Base-by-base conservation (phyloP, 2,888 invertebrate species). In the Leptopilina myrica region DNA sequence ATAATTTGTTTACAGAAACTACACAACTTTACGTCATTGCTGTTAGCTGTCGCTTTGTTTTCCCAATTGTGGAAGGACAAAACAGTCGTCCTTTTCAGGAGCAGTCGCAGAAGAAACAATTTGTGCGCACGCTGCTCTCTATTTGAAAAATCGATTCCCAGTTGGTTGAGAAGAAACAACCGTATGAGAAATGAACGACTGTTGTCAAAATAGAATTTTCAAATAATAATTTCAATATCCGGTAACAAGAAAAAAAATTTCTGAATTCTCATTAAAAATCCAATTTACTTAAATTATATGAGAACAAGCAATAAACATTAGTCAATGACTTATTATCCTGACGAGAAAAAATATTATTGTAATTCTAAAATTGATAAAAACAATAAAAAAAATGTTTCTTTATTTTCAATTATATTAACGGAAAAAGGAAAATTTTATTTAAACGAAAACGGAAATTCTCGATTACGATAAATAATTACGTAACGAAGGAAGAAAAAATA, bases 1-100 rank as follows among this genome's bases (percentile, higher is more conserved):
- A n/a, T 33, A 6, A 9, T 5, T 20, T 33, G 33, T 65, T 66
- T 76, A 69, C 15, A 69, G 75, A 66, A 78, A 79, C 62, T 20
- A 62, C 75, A 53, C 46, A 75, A 64, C 76, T 81, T 80, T 79
- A 82, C 77, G 56, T 5, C 73, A 73, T 56, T 49, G 53, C 53
- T 56, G 53, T 33, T 65, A 64, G 78, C 77, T 76, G 79, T 77
- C 78, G 80, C 80, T 83, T 83, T 81, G 66, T 81, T 76, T 79
- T 81, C 15, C 59, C 43, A 33, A 33, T 33, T 33, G 33, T 43
- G 20, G 77, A 69, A 80, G 64, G 59, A 43, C 79, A 49, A 15
- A 77, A 49, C 62, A 64, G 78, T 75, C 76, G 67, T 78, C 77
- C 81, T 79, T 79, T 64, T 11, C 11, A 14, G n/a, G n/a, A 43